A percentile compares a stretch with the other conserved stretches of the same genome.
These are phyloP conservation scores for Drosophila lutescens DNA, from an alignment of 2,888 invertebrate species.

Conservation along the genomic window DNA sequence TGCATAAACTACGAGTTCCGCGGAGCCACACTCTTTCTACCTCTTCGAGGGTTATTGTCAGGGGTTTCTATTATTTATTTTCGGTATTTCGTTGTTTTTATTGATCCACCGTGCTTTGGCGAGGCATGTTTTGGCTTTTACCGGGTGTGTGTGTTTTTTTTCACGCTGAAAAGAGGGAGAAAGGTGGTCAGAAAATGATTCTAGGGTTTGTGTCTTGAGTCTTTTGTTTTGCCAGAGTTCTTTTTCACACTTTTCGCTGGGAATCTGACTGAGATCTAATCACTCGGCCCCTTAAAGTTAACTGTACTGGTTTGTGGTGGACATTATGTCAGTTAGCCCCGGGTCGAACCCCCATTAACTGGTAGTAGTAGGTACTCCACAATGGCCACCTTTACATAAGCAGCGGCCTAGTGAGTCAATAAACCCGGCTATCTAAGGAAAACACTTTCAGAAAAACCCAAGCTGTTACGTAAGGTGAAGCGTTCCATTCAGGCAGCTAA, in stretches of 20 bases:
- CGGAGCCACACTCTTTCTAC: conserved; percentile 12
- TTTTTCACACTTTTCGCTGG: background rate
- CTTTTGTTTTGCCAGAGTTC: background rate
- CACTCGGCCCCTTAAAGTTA: background rate
- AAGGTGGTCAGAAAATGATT: conserved; percentile 25
- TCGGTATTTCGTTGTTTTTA: conserved; percentile 23
- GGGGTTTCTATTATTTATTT: conserved; percentile 29
- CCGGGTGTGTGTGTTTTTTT: conserved; percentile 34
- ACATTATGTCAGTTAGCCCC: conserved; percentile 13
- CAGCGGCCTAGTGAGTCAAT: conserved; percentile 14
- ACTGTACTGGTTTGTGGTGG: background rate
- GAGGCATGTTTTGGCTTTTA: conserved; percentile 57
- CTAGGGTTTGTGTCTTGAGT: background rate
- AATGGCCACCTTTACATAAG: conserved; percentile 20
- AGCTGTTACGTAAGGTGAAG: conserved; percentile 22
- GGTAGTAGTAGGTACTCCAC: conserved; percentile 3
- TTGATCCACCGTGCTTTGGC: conserved; percentile 41
- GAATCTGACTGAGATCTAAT: background rate
- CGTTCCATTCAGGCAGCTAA: conserved; percentile 24
- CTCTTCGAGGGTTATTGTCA: conserved; percentile 26
- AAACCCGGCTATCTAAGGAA: conserved; percentile 14
- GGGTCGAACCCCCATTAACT: conserved; percentile 12
- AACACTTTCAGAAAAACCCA: conserved; percentile 25
- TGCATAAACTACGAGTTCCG: conserved; percentile 56
- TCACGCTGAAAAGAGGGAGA: conserved; percentile 50